phyloP scores from a whole-genome alignment of 2,888 invertebrate genomes.

The Apamea monoglypha region DNA sequence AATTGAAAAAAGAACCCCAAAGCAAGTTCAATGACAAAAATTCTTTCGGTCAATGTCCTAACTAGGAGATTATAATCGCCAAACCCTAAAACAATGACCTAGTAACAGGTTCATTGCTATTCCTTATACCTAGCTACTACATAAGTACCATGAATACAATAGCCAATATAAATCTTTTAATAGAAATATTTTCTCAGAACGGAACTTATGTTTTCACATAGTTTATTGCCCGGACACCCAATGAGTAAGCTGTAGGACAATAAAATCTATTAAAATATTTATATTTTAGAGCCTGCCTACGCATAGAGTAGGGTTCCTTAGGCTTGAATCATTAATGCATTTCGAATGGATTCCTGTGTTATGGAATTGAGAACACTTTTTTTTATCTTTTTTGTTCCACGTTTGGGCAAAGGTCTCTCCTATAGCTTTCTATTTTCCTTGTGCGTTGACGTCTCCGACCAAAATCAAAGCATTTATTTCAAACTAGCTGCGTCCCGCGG shows the following conservation, averaged over 20 bases:
- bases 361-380: background rate
- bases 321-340: conserved; percentile 2
- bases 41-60: conserved; percentile 8
- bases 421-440: background rate
- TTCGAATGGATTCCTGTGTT: background rate
- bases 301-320: conserved; percentile 32
- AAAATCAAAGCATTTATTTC: no score
- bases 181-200: conserved; percentile 51
- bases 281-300: conserved; percentile 29
- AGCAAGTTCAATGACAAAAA: background rate
- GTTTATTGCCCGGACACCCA: conserved; percentile 53
- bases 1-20: background rate
- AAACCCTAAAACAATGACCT: conserved; percentile 32
- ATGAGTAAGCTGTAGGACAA: conserved; percentile 26
- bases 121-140: conserved; percentile 6
- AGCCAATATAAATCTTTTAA: conserved; percentile 27
- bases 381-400: background rate
- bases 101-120: conserved; percentile 20
- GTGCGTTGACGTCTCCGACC: background rate
- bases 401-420: background rate
- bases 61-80: background rate
- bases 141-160: conserved; percentile 40
- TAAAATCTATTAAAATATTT: conserved; percentile 41
- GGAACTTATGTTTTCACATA: conserved; percentile 51
- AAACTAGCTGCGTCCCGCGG: no score